phyloP scores from a whole-genome alignment of 2,113 vertebrate genomes.

The Strix uralensis region DNA sequence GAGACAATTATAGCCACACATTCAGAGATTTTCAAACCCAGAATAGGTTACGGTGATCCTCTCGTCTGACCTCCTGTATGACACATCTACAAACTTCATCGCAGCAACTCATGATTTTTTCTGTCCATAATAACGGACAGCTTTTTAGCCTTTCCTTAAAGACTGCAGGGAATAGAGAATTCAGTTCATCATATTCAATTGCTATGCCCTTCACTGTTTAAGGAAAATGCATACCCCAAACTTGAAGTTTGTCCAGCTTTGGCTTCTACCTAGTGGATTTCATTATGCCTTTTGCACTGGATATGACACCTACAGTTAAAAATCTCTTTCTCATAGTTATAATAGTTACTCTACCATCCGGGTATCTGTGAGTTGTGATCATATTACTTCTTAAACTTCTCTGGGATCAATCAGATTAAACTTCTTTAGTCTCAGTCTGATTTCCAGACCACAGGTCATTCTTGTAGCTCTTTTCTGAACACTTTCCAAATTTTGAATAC shows the following conservation, averaged over 20 bases:
- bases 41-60: neutral
- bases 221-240: neutral
- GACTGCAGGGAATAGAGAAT: neutral
- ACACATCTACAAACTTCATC: neutral
- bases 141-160: neutral
- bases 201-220: neutral
- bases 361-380: constrained; percentile 7
- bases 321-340: neutral
- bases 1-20: neutral
- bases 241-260: neutral
- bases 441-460: constrained; percentile 47
- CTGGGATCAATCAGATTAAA: constrained; percentile 47
- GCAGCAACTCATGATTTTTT: neutral
- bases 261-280: neutral
- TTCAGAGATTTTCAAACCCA: neutral
- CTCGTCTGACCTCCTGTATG: neutral
- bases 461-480: constrained; percentile 34
- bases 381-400: constrained; percentile 31
- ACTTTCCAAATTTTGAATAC: constrained; percentile 1
- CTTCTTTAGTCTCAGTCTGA: constrained; percentile 49
- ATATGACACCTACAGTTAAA: neutral
- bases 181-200: neutral
- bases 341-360: neutral
- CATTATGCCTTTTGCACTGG: neutral
- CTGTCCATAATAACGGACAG: neutral